Conservation (phyloP, 2,888 invertebrate species). For the Sphecodes monilicornis region DNA sequence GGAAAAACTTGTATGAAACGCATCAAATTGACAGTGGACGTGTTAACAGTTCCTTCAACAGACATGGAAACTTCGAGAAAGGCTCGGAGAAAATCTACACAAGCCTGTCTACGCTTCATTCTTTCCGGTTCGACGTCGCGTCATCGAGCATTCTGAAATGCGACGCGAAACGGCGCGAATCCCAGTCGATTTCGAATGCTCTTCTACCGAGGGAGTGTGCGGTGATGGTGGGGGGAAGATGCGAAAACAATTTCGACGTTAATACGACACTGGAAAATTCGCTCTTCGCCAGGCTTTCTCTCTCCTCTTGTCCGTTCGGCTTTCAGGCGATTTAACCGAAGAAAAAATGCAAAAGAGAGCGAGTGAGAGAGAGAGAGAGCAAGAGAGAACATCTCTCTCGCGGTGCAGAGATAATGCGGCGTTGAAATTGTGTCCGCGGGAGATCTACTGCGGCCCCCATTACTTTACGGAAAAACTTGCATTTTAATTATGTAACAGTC, state of each 20-base stretch:
- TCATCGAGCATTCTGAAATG: background rate
- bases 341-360: background rate
- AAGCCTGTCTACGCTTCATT: background rate
- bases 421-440: slow-evolving; percentile 12
- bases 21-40: too few relatives aligned
- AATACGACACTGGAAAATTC: slow-evolving; percentile 25
- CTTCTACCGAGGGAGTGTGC: too few relatives aligned
- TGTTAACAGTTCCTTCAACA: too few relatives aligned
- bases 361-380: too few relatives aligned
- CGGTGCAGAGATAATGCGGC: slow-evolving; percentile 19
- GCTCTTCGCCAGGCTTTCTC: background rate
- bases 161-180: background rate
- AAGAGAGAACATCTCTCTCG: background rate
- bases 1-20: too few relatives aligned
- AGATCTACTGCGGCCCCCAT: background rate
- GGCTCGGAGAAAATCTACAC: background rate
- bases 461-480: slow-evolving; percentile 40
- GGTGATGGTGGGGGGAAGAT: too few relatives aligned
- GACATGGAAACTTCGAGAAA: too few relatives aligned
- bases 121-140: background rate
- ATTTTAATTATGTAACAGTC: slow-evolving; percentile 52
- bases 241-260: background rate
- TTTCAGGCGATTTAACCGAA: slow-evolving; percentile 8
- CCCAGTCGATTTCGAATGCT: background rate
- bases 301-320: background rate